Evolutionary conservation across 2,113 vertebrate genomes (phyloP).

Genomic region (Chaetodon trifascialis): DNA sequence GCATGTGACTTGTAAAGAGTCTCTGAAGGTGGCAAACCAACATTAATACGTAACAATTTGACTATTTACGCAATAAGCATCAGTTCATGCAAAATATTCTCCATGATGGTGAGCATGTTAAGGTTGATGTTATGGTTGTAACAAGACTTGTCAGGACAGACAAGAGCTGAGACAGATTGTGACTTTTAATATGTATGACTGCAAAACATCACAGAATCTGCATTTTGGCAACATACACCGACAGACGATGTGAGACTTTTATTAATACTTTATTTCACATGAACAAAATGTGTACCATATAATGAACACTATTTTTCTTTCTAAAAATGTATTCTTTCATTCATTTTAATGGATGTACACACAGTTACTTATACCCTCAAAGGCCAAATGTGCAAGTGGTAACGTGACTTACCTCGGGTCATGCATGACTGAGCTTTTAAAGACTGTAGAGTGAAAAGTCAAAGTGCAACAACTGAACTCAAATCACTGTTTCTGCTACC

Average conservation of each 20-base stretch:
- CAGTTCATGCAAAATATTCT: background rate
- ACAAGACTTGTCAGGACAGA: background rate
- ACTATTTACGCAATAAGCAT: background rate
- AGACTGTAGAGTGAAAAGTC: background rate
- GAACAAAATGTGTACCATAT: slow-evolving; percentile 41
- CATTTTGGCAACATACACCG: background rate
- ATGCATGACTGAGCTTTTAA: slow-evolving; percentile 23
- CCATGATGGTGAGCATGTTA: background rate
- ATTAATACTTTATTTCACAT: slow-evolving; percentile 53
- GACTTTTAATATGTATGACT: background rate
- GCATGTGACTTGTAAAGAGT: background rate
- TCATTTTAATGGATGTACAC: slow-evolving; percentile 1
- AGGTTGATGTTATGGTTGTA: background rate
- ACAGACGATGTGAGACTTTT: background rate
- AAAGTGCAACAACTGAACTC: background rate
- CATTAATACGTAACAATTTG: background rate
- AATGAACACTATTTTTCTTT: background rate
- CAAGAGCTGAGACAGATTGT: background rate
- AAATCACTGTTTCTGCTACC: background rate
- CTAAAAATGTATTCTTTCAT: slow-evolving; percentile 2
- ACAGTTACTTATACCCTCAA: slow-evolving; percentile 6
- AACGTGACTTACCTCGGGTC: background rate
- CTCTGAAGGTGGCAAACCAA: background rate
- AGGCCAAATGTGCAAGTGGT: slow-evolving; percentile 43
- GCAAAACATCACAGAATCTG: background rate